Evolutionary conservation across 2,888 invertebrate genomes (phyloP).

Genomic region (Lasioglossum lativentre): DNA sequence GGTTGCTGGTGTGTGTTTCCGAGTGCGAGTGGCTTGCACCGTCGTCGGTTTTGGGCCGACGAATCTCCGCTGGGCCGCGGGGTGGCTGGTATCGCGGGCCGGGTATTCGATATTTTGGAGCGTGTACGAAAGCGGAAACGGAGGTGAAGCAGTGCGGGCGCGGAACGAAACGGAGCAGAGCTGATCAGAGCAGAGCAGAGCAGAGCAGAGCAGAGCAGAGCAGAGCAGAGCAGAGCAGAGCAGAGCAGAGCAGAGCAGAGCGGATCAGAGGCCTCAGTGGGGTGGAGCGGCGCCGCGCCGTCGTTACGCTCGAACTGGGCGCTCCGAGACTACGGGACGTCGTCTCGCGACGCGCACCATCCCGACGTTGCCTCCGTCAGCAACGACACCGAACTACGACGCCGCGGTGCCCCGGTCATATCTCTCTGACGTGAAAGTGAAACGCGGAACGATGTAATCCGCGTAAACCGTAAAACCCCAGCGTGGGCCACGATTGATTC

Average conservation of each 20-base stretch:
- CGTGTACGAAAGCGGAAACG: constrained; percentile 36
- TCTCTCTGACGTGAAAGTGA: not conserved
- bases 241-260: not conserved
- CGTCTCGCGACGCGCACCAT: constrained; percentile 50
- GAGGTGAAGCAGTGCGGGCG: not conserved
- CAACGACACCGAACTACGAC: constrained; percentile 40
- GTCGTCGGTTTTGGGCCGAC: not conserved
- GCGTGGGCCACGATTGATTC: constrained; percentile 58
- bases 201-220: not conserved
- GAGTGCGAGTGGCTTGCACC: not conserved
- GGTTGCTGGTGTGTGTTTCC: not conserved
- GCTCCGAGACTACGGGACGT: constrained; percentile 33
- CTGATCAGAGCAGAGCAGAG: too few species aligned
- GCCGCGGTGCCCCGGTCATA: constrained; percentile 40
- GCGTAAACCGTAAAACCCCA: constrained; percentile 54
- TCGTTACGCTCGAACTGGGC: constrained; percentile 35
- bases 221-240: too few species aligned
- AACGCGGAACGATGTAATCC: not conserved
- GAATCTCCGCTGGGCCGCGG: not conserved
- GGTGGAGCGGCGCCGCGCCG: constrained; percentile 56
- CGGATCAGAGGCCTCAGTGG: constrained; percentile 36
- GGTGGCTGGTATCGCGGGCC: not conserved
- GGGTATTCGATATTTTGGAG: not conserved
- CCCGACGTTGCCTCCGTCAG: constrained; percentile 49
- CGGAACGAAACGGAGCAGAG: not conserved